phyloP scores from a whole-genome alignment of 2,797 vertebrate genomes.

The Sylvilagus floridanus region DNA sequence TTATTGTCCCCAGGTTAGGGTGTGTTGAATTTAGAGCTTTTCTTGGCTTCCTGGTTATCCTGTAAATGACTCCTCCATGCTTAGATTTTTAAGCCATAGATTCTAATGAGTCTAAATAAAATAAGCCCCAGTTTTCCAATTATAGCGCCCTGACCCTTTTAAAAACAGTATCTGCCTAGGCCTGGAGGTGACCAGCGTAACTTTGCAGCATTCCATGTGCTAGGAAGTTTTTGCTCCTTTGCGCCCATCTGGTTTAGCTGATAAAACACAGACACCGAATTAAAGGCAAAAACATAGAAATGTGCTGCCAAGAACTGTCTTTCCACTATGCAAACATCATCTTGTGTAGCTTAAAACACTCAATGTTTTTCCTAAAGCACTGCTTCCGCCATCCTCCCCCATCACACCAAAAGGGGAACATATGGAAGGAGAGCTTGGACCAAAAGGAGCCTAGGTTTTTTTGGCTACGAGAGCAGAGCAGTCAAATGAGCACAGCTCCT shows the following conservation, averaged over 20 bases:
- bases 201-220: slow-evolving; percentile 77
- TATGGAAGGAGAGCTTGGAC: slow-evolving; percentile 81
- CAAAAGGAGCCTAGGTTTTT: slow-evolving; percentile 80
- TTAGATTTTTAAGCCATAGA: slow-evolving; percentile 56
- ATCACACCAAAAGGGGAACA: slow-evolving; percentile 68
- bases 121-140: slow-evolving; percentile 66
- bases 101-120: slow-evolving; percentile 67
- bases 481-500: slow-evolving; percentile 82
- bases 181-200: slow-evolving; percentile 70
- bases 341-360: slow-evolving; percentile 79
- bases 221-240: slow-evolving; percentile 84
- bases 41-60: slow-evolving; percentile 59
- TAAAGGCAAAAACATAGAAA: slow-evolving; percentile 83
- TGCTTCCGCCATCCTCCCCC: slow-evolving; percentile 33
- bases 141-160: slow-evolving; percentile 29
- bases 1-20: slow-evolving; percentile 60
- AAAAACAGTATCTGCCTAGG: slow-evolving; percentile 59
- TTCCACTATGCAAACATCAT: slow-evolving; percentile 83
- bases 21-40: slow-evolving; percentile 43
- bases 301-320: slow-evolving; percentile 83
- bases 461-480: slow-evolving; percentile 71
- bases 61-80: slow-evolving; percentile 38
- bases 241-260: slow-evolving; percentile 84
- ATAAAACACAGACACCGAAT: slow-evolving; percentile 87
- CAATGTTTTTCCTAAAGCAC: slow-evolving; percentile 80